phyloP scores from a whole-genome alignment of 2,888 invertebrate genomes.

The Onchidella celtica region DNA sequence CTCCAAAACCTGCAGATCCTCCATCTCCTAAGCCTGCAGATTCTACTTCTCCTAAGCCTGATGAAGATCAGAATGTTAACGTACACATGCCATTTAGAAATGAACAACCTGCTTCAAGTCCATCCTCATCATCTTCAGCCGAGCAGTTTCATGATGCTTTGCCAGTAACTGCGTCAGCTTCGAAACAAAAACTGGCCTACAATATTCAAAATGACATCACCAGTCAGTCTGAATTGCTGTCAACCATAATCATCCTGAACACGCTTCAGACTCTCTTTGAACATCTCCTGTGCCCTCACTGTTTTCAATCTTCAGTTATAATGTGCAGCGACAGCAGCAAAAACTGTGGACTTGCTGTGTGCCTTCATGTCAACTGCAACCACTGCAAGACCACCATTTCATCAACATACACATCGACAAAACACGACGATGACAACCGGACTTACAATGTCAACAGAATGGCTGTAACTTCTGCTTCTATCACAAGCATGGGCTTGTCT shows the following conservation, averaged over 20 bases:
- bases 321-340: neutral
- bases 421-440: neutral
- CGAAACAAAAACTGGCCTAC: neutral
- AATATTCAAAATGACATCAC: no score
- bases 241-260: neutral
- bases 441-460: neutral
- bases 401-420: neutral
- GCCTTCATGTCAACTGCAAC: neutral
- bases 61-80: no score
- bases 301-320: neutral
- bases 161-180: neutral
- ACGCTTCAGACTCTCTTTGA: neutral
- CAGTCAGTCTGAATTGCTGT: neutral
- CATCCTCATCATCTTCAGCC: neutral
- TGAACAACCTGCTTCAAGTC: no score
- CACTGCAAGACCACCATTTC: neutral
- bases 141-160: neutral
- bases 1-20: no score
- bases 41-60: no score
- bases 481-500: conserved; percentile 1
- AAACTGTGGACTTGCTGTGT: neutral
- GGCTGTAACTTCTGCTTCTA: neutral
- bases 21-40: no score
- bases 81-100: no score
- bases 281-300: no score